Evolutionary conservation across 2,888 invertebrate species (phyloP), one percentile per base, ranked within the genome.

Genomic region (Hecatera dysodea): DNA sequence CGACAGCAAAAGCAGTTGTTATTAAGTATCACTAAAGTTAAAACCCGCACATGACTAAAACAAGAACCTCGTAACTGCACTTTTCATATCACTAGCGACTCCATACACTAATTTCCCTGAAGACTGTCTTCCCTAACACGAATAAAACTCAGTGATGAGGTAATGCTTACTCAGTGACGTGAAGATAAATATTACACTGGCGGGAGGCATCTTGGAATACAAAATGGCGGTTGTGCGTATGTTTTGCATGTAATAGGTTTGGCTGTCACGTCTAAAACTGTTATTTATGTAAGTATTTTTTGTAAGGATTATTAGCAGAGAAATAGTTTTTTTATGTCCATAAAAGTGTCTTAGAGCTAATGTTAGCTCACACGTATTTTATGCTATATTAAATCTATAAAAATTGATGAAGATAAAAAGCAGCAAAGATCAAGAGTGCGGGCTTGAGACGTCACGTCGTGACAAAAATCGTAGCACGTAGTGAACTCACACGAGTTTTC

Each of bases 81-180:
- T 73, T 69, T 77, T 64, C 60, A 61, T 80, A 71, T 78, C 71
- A 55, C 69, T 74, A 62, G 59, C 81, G 36, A 48, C 39, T 74
- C 65, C 67, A 68, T 72, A 66, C 63, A 75, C 66, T 81, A 81
- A 78, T 81, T 78, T 81, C 81, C 81, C 81, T 53, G 66, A 59
- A 81, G 80, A 77, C 78, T 42, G 46, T 29, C 67, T 73, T 48
- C 33, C 48, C 55, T 79, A 57, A 79, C 73, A 57, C 53, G 65
- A 75, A 70, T 59, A 75, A 79, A 74, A 63, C 60, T 39, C 55
- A 50, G 76, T 75, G 78, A 75, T 66, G 78, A 62, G 65, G 66
- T 66, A 74, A 71, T 77, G 53, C 78, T 67, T 78, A 63, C 67
- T 59, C 75, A 71, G 75, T 75, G 74, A 78, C 75, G 75, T 64